phyloP scores from a whole-genome alignment of 2,797 vertebrate genomes.

The Erethizon dorsatum region DNA sequence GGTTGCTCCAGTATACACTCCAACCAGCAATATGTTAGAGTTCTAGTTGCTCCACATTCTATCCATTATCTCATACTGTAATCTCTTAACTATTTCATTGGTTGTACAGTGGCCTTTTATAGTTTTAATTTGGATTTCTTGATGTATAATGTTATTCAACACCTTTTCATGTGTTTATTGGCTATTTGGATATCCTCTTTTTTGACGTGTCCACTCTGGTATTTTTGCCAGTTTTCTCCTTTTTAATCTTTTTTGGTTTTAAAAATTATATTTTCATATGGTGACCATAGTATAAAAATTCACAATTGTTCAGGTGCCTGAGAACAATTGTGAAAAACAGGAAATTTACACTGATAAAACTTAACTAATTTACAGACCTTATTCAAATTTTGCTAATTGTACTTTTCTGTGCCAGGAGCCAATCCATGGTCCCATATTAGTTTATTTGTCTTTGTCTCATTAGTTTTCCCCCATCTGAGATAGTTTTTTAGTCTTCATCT shows the following conservation, averaged over 20 bases:
- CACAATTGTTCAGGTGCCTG: neutral
- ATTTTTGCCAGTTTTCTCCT: neutral
- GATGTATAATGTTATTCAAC: neutral
- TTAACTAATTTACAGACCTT: neutral
- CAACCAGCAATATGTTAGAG: neutral
- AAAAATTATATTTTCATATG: neutral
- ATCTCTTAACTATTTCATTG: conserved; percentile 47
- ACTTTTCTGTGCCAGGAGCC: neutral
- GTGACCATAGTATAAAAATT: neutral
- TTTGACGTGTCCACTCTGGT: neutral
- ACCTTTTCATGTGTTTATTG: neutral
- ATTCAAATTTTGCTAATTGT: conserved; percentile 21
- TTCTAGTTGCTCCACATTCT: neutral
- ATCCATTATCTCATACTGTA: neutral
- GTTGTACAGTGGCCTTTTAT: neutral
- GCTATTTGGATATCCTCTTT: neutral
- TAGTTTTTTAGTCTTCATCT: neutral
- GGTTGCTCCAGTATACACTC: neutral
- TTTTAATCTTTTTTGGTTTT: neutral
- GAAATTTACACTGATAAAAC: neutral
- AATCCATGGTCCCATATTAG: neutral
- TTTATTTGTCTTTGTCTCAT: conserved; percentile 19
- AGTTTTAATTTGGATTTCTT: conserved; percentile 26
- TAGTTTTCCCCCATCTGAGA: neutral
- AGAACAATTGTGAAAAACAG: conserved; percentile 4